Evolutionary conservation across 1,140 invertebrate genomes (phyloP).

Genomic region (Microplitis demolitor): DNA sequence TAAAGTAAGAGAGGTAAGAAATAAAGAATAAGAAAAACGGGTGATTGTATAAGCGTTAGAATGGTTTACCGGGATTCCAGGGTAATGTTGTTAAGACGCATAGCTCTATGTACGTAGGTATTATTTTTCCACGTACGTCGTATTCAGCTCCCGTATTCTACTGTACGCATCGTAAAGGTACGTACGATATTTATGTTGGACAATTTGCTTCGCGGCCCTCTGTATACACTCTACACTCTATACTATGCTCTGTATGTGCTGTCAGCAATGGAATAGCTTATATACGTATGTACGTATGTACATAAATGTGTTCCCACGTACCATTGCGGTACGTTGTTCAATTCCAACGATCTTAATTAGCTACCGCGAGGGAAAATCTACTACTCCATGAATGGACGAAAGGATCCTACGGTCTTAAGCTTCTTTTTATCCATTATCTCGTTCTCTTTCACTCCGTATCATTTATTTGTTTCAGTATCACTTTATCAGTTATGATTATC

Average conservation of each 20-base stretch:
- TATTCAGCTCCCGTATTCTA: too few relatives aligned
- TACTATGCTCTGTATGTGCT: too few relatives aligned
- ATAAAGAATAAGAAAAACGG: not conserved
- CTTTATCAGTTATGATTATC: too few relatives aligned
- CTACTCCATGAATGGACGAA: slow-evolving; percentile 6
- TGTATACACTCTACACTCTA: not conserved
- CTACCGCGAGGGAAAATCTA: slow-evolving; percentile 3
- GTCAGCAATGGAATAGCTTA: too few relatives aligned
- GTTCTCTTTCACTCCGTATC: too few relatives aligned
- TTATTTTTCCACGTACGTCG: slow-evolving; percentile 26
- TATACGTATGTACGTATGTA: too few relatives aligned
- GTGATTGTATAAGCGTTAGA: slow-evolving; percentile 21
- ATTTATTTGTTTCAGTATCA: too few relatives aligned
- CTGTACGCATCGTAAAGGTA: slow-evolving; percentile 25
- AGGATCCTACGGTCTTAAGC: not conserved
- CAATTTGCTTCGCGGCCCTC: slow-evolving; percentile 32
- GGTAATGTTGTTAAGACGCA: slow-evolving; percentile 33
- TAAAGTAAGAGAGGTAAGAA: not conserved
- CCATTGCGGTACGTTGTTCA: slow-evolving; percentile 25
- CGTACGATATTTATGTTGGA: slow-evolving; percentile 35
- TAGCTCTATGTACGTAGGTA: slow-evolving; percentile 16
- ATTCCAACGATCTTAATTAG: slow-evolving; percentile 37
- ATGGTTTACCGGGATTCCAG: slow-evolving; percentile 32
- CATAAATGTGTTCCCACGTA: slow-evolving; percentile 30
- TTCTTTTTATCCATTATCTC: too few relatives aligned